A percentile compares a stretch with the other conserved stretches of the same genome.
These are phyloP conservation scores for Drosophila erecta DNA, from an alignment of 1,140 invertebrate genomes.

Conservation along the genomic window DNA sequence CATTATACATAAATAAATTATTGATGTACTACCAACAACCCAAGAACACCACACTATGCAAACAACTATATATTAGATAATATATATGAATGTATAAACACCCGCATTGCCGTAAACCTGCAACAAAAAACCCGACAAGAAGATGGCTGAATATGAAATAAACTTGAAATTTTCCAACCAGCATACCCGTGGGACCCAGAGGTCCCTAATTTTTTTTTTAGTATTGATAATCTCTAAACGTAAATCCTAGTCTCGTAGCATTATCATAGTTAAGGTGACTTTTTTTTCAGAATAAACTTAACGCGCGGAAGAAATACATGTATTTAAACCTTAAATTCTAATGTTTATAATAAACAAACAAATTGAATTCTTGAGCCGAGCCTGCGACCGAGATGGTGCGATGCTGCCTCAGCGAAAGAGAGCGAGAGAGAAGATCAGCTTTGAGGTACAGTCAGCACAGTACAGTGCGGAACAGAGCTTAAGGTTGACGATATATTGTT, in stretches of 20 bases:
- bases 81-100: slow-evolving; percentile 46
- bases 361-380: neutral
- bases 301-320: slow-evolving; percentile 33
- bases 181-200: slow-evolving; percentile 23
- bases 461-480: slow-evolving; percentile 6
- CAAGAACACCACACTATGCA: slow-evolving; percentile 23
- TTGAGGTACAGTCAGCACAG: slow-evolving; percentile 20
- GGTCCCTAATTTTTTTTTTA: slow-evolving; percentile 41
- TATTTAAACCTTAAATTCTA: slow-evolving; percentile 27
- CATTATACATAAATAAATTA: slow-evolving; percentile 38
- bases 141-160: slow-evolving; percentile 45
- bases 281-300: slow-evolving; percentile 64
- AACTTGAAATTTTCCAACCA: slow-evolving; percentile 43
- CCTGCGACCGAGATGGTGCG: slow-evolving; percentile 11
- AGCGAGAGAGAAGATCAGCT: slow-evolving; percentile 30
- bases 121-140: slow-evolving; percentile 17
- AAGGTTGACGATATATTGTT: slow-evolving; percentile 1
- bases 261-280: slow-evolving; percentile 64
- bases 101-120: slow-evolving; percentile 15
- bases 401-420: slow-evolving; percentile 14
- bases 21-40: slow-evolving; percentile 41
- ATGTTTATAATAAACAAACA: slow-evolving; percentile 30
- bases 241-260: slow-evolving; percentile 73
- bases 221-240: slow-evolving; percentile 32
- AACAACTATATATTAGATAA: slow-evolving; percentile 33